Percentiles rank a stretch among this genome's conserved stretches.
Evolutionary conservation across 2,113 vertebrate genomes (phyloP).

Genomic region (Rhipidura dahli): DNA sequence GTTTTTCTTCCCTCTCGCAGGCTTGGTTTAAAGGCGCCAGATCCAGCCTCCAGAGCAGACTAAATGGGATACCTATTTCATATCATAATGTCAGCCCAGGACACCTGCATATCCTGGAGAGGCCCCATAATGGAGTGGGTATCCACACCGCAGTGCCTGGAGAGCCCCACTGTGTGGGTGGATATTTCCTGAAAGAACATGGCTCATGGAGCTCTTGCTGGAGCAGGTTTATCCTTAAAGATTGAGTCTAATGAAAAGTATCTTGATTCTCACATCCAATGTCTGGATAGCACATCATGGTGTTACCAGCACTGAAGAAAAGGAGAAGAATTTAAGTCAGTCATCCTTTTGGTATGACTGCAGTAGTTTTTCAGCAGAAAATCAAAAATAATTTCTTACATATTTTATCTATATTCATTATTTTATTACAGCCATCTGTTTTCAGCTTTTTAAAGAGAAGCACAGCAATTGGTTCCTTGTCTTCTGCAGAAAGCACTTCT

Average conservation of each 20-base stretch:
- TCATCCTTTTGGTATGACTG: not conserved
- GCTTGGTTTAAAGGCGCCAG: no score
- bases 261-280: not conserved
- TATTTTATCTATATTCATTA: not conserved
- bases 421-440: not conserved
- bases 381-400: not conserved
- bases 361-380: not conserved
- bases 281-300: not conserved
- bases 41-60: no score
- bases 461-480: not conserved
- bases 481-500: not conserved
- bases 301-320: not conserved
- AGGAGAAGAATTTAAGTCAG: not conserved
- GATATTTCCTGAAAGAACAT: not conserved
- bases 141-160: not conserved
- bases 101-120: no score
- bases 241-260: not conserved
- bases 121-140: not conserved
- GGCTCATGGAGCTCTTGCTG: fast-evolving
- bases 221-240: not conserved
- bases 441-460: not conserved
- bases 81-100: no score
- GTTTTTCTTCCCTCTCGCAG: no score
- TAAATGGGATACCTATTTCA: no score
- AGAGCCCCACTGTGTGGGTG: not conserved